phyloP scores from a whole-genome alignment of 2,888 invertebrate genomes.

The Tribolium freemani region DNA sequence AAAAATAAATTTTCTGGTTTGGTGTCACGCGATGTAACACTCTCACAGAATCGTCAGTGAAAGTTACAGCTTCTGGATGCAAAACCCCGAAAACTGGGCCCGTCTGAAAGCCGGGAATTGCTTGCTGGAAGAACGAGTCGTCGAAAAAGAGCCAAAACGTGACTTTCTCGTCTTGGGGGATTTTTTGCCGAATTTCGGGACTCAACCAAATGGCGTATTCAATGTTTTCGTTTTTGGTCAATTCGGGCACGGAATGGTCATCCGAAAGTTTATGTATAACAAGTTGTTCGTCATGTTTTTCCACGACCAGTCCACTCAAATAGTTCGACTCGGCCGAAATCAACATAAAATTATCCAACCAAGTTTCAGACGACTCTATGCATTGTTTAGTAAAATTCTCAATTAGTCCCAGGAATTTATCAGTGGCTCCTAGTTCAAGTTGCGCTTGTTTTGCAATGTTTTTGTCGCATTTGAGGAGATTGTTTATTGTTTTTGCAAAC shows the following conservation, averaged over 20 bases:
- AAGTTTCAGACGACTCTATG: neutral
- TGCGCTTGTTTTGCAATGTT: neutral
- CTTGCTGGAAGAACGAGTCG: neutral
- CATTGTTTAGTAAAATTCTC: neutral
- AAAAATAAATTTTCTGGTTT: neutral
- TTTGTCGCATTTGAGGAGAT: neutral
- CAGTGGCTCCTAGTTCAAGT: neutral
- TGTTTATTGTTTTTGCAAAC: neutral
- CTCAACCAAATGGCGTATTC: constrained; percentile 13
- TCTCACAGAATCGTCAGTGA: neutral
- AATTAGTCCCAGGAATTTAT: neutral
- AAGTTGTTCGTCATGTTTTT: neutral
- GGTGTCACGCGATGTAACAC: neutral
- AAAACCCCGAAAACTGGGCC: neutral
- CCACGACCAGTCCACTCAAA: neutral
- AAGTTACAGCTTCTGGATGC: neutral
- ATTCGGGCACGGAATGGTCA: neutral
- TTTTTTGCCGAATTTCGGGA: neutral
- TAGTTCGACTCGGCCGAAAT: neutral
- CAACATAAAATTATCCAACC: neutral
- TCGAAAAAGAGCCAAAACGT: neutral
- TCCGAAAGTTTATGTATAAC: neutral
- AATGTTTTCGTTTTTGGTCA: neutral
- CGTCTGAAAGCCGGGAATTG: neutral
- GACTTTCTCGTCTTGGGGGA: neutral